A percentile compares a stretch with the other conserved stretches of the same genome.
These are phyloP conservation scores for Phylloscopus trochiloides DNA, from an alignment of 2,113 vertebrate genomes.

Conservation along the genomic window DNA sequence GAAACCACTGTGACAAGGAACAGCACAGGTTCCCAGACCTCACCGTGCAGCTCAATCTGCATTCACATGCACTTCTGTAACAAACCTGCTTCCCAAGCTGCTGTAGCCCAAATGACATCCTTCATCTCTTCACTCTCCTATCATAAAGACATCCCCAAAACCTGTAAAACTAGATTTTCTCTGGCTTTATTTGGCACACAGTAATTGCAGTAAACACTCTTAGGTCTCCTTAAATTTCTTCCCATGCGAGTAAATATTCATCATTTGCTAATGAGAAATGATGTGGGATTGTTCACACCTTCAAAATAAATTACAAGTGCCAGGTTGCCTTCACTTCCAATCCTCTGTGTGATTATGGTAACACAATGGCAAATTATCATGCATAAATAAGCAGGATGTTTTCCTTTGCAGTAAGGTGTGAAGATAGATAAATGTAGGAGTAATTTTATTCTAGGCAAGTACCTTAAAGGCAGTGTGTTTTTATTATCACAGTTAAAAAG, in stretches of 20 bases:
- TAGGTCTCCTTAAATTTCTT: background rate
- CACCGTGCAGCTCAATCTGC: background rate
- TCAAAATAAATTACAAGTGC: background rate
- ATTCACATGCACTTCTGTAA: rapidly evolving
- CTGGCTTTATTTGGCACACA: background rate
- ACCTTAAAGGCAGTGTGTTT: background rate
- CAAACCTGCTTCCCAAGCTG: background rate
- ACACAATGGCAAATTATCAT: background rate
- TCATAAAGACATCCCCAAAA: background rate
- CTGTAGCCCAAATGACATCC: background rate
- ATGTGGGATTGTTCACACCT: background rate
- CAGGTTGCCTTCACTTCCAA: background rate
- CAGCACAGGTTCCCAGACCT: background rate
- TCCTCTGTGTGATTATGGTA: background rate
- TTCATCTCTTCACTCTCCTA: background rate
- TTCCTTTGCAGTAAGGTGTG: background rate
- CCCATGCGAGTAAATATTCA: background rate
- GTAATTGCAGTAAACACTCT: background rate
- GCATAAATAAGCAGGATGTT: background rate
- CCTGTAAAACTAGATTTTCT: background rate
- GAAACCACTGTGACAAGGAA: background rate
- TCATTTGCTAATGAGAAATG: background rate
- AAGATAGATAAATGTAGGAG: background rate
- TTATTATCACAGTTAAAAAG: background rate
- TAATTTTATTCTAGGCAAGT: background rate